phyloP scores from a whole-genome alignment of 2,113 vertebrate species.

The Pygathrix nemaeus region DNA sequence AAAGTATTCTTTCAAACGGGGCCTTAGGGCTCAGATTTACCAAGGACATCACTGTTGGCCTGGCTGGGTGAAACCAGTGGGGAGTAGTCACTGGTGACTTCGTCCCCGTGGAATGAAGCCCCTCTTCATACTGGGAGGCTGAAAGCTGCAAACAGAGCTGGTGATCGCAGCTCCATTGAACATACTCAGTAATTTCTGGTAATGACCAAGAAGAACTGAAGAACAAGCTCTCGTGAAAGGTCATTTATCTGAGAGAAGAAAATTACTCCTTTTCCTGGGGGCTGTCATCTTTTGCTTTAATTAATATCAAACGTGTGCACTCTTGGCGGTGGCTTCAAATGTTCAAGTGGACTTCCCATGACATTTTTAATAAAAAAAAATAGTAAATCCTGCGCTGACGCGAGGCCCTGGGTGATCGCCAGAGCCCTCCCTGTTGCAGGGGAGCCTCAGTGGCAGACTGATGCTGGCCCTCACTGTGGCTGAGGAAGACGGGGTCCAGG shows the following conservation, averaged over 20 bases:
- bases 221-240: constrained; percentile 85
- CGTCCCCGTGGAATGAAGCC: not conserved
- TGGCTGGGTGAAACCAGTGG: rapidly evolving
- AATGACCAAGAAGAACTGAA: constrained; percentile 82
- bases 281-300: constrained; percentile 87
- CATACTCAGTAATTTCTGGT: constrained; percentile 81
- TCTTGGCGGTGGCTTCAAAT: constrained; percentile 81
- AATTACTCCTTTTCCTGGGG: constrained; percentile 75
- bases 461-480: not conserved
- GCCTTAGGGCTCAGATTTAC: not conserved
- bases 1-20: not conserved
- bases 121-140: not conserved
- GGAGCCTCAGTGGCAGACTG: not conserved
- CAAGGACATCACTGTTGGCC: not conserved
- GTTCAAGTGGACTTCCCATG: constrained; percentile 83
- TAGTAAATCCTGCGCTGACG: constrained; percentile 75
- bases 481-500: not conserved
- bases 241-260: constrained; percentile 81
- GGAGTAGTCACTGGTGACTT: not conserved
- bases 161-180: constrained; percentile 69
- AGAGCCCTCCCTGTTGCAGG: constrained; percentile 39
- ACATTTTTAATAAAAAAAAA: constrained; percentile 86
- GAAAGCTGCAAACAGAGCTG: constrained; percentile 51
- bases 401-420: constrained; percentile 68
- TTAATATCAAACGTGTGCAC: constrained; percentile 83